phyloP scores from a whole-genome alignment of 2,113 vertebrate species.

The Crotalus tigris region DNA sequence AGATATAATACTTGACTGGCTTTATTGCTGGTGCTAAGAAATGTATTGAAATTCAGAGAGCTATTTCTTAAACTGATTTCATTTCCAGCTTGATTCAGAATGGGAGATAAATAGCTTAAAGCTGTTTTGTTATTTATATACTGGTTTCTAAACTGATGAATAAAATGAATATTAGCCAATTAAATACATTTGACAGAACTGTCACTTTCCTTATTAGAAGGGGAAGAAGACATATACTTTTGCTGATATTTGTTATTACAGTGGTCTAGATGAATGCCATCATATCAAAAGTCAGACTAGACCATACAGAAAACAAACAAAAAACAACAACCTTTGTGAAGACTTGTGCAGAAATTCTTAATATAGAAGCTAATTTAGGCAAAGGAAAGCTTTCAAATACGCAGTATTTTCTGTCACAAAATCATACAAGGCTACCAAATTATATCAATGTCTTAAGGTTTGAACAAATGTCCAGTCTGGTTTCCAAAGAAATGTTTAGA shows the following conservation, averaged over 20 bases:
- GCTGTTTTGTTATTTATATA: not conserved
- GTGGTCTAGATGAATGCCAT: not conserved
- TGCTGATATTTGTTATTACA: not conserved
- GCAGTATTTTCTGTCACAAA: not conserved
- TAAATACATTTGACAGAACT: not conserved
- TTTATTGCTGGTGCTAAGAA: not conserved
- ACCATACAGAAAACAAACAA: not conserved
- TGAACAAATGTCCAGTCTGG: not conserved
- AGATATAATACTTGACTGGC: not conserved
- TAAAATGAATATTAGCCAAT: not conserved
- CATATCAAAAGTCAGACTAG: not conserved
- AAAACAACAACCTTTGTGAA: not conserved
- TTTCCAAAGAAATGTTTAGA: not conserved
- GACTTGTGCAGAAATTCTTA: not conserved
- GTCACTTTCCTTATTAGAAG: not conserved
- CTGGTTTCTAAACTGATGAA: not conserved
- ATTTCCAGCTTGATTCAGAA: not conserved
- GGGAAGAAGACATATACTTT: not conserved
- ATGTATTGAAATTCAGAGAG: not conserved
- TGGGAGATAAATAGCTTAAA: not conserved
- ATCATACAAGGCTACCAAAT: not conserved
- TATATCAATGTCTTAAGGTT: not conserved
- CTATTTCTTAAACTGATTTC: not conserved
- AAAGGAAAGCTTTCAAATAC: not conserved
- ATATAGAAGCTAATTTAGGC: not conserved